These are phyloP conservation scores for Heterohyrax brucei DNA, from an alignment of 2,797 vertebrate species.

Conservation along the genomic window DNA sequence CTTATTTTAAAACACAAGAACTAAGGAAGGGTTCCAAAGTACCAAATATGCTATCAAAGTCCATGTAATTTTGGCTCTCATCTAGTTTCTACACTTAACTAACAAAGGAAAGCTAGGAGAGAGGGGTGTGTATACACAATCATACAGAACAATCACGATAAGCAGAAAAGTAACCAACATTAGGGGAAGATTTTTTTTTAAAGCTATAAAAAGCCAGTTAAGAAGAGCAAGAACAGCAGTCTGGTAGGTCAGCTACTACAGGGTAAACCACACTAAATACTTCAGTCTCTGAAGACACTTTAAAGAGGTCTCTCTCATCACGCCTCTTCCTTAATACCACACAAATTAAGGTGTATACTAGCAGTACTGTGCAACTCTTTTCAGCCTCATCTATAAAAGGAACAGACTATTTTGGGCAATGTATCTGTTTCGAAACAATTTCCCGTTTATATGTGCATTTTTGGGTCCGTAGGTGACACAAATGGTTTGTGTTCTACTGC, in stretches of 20 bases:
- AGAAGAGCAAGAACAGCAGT: conserved; percentile 57
- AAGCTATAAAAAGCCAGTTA: neutral
- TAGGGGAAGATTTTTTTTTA: neutral
- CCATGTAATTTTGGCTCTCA: conserved; percentile 7
- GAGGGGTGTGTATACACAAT: neutral
- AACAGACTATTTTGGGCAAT: conserved; percentile 52
- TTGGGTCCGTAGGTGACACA: neutral
- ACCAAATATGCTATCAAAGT: conserved; percentile 52
- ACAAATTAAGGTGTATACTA: neutral
- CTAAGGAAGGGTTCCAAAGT: neutral
- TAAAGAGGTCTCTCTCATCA: conserved; percentile 39
- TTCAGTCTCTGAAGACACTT: conserved; percentile 11
- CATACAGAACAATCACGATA: neutral
- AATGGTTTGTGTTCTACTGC: neutral
- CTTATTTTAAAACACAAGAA: conserved; percentile 32
- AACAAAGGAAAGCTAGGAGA: neutral
- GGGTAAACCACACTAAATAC: conserved; percentile 7
- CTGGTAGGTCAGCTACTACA: neutral
- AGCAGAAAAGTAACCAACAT: conserved; percentile 63
- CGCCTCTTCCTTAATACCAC: neutral
- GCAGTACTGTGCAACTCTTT: neutral
- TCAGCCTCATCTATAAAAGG: conserved; percentile 39
- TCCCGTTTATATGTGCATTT: neutral
- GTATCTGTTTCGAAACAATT: conserved; percentile 69
- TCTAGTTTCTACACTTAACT: conserved; percentile 9